A percentile compares a stretch with the other conserved stretches of the same genome.
Conservation (phyloP, 2,888 invertebrate species). For the Dynastes grantii region DNA sequence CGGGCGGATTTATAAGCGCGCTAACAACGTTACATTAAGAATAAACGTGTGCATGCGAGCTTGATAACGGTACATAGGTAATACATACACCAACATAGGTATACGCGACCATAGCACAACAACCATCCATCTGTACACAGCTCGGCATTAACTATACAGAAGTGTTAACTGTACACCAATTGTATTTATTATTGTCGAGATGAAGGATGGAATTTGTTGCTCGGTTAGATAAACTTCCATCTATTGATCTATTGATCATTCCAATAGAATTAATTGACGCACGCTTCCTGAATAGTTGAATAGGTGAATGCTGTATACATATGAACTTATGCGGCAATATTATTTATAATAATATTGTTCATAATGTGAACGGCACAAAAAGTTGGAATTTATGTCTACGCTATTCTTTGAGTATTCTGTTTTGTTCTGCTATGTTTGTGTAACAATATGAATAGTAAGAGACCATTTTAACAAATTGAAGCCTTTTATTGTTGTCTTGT, state of each 20-base stretch:
- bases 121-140: conserved; percentile 24
- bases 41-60: conserved; percentile 38
- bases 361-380: not conserved
- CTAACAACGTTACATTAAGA: conserved; percentile 39
- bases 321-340: not conserved
- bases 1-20: conserved; percentile 42
- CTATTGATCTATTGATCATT: conserved; percentile 29
- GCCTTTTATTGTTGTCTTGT: not conserved
- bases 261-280: conserved; percentile 35
- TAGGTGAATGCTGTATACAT: not conserved
- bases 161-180: conserved; percentile 41
- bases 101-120: conserved; percentile 7
- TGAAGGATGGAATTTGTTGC: conserved; percentile 40
- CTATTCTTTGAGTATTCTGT: not conserved
- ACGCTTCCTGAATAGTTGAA: conserved; percentile 26
- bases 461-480: not conserved
- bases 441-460: not conserved
- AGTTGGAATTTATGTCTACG: not conserved
- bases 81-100: conserved; percentile 11
- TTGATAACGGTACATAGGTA: conserved; percentile 34
- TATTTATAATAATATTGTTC: conserved; percentile 7
- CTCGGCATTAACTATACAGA: conserved; percentile 22
- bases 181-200: conserved; percentile 37
- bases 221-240: conserved; percentile 33
- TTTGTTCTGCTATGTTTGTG: not conserved